Base-by-base conservation (phyloP, 2,113 vertebrate genomes). In the Nesoenas mayeri region DNA sequence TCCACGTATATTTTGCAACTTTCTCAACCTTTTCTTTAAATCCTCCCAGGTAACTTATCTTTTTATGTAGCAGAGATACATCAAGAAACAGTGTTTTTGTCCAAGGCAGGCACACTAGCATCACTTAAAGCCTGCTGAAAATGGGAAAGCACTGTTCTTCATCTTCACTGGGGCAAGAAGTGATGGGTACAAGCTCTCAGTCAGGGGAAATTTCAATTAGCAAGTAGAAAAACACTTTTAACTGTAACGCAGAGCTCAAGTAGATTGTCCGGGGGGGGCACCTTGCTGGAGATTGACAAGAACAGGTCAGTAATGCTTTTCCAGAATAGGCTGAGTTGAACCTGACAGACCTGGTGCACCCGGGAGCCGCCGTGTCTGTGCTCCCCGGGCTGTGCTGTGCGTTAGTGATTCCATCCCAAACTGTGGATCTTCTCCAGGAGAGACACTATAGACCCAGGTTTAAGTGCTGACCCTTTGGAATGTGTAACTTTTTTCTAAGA, bases 311-410 rank as follows among this genome's bases (percentile, higher is more conserved):
- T 38, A 28, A 79, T 44, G 67, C 0, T 0, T 31, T 15, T 53
- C 66, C 47, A 0, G 0, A 25, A 21, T 12, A 21, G 17, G 31
- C 34, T 26, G 15, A 48, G 61, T 19, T 0, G 0, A 50, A 62
- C 22, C 29, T 66, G 71, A 48, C 44, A 12, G 6, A 26, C 16
- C 26, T 2, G 8, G 15, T 14, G 40, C 26, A 1, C 6, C 9
- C n/a, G 53, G 58, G 26, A 58, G 31, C 34, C 5, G 1, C 60
- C 0, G 6, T 7, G 42, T 44, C 32, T 6, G 14, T 6, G 64
- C 25, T 40, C 29, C 7, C n/a, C 3, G 34, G 61, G 61, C 36
- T 40, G 65, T 1, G 20, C 58, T 42, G 28, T 2, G 47, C 0
- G 1, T n/a, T 31, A 44, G 42, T 44, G 42, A 16, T 44, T 44